Evolutionary conservation across 2,888 invertebrate genomes (phyloP).

Genomic region (Sphaeridia pumilis): DNA sequence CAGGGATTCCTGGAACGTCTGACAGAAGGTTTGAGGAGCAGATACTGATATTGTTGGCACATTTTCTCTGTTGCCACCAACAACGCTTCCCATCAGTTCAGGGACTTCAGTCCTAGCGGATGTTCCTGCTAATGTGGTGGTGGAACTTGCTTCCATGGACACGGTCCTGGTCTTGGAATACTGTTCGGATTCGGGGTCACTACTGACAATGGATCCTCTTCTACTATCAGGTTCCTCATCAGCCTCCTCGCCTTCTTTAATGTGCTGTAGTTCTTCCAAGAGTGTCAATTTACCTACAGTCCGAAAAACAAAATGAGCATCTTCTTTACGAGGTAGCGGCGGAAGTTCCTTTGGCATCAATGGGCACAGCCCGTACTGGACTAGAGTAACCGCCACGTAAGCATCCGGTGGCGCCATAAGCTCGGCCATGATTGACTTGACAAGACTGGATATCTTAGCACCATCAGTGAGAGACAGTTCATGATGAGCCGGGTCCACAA

Average conservation of each 20-base stretch:
- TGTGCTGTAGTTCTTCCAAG: constrained; percentile 1
- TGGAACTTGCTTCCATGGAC: background rate
- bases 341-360: constrained; percentile 32
- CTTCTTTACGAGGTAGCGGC: constrained; percentile 26
- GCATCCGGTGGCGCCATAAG: constrained; percentile 36
- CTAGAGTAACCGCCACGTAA: constrained; percentile 26
- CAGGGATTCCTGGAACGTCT: constrained; percentile 31
- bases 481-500: constrained; percentile 17
- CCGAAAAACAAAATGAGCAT: constrained; percentile 29
- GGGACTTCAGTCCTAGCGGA: constrained; percentile 23
- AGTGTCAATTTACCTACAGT: background rate
- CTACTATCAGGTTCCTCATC: constrained; percentile 2
- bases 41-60: background rate
- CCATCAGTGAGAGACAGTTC: constrained; percentile 10
- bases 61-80: constrained; percentile 3
- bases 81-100: constrained; percentile 30
- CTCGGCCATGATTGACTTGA: constrained; percentile 32
- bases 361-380: constrained; percentile 33
- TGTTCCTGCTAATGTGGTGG: background rate
- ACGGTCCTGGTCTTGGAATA: background rate
- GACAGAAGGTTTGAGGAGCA: constrained; percentile 15
- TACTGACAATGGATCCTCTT: background rate
- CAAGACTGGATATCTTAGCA: constrained; percentile 23
- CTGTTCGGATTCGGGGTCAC: background rate
- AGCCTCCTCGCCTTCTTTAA: constrained; percentile 14